A percentile compares a stretch with the other conserved stretches of the same genome.
Conservation (phyloP, 2,888 invertebrate species). For the Blera fallax region DNA sequence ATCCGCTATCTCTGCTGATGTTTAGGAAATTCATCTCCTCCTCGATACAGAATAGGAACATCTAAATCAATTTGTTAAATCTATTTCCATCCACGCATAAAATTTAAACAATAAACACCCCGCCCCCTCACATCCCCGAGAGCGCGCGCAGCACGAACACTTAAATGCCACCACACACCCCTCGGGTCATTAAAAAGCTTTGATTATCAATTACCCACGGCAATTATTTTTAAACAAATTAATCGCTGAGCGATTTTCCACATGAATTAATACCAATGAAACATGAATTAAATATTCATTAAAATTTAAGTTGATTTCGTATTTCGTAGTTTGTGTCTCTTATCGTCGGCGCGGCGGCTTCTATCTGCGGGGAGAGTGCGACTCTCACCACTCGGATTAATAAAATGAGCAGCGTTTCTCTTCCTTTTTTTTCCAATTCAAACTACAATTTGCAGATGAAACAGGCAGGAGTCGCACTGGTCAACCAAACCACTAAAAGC, state of each 20-base stretch:
- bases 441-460: background rate
- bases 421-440: background rate
- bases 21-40: no score
- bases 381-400: background rate
- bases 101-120: no score
- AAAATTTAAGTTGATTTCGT: background rate
- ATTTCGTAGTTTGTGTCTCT: background rate
- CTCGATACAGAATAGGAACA: no score
- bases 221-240: slow-evolving; percentile 54
- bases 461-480: background rate
- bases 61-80: no score
- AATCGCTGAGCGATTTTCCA: slow-evolving; percentile 39
- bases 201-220: slow-evolving; percentile 38
- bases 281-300: slow-evolving; percentile 34
- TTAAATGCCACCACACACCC: background rate
- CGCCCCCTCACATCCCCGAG: no score
- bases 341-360: background rate
- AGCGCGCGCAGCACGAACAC: no score
- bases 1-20: no score
- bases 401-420: background rate
- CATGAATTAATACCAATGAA: slow-evolving; percentile 17
- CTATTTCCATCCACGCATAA: no score
- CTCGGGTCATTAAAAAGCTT: slow-evolving; percentile 28
- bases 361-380: background rate
- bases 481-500: background rate